Evolutionary conservation across 2,797 vertebrate genomes (phyloP).

Genomic region (Semotilus atromaculatus): DNA sequence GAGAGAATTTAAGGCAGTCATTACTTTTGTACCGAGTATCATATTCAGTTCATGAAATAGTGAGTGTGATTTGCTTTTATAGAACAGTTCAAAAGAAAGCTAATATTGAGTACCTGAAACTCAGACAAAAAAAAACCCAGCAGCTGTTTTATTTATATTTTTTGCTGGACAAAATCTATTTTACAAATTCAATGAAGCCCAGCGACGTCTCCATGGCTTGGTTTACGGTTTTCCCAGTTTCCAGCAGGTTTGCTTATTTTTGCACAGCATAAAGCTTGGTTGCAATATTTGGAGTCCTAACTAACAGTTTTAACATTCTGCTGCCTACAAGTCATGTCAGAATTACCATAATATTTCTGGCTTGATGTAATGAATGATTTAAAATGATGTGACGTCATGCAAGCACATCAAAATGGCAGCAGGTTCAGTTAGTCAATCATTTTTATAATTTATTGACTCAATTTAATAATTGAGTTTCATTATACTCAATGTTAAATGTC

Average conservation of each 20-base stretch:
- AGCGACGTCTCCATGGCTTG: conserved; percentile 45
- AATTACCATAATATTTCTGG: background rate
- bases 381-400: background rate
- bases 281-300: background rate
- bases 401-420: background rate
- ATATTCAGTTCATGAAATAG: background rate
- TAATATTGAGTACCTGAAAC: background rate
- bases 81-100: background rate
- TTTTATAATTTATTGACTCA: too few relatives aligned
- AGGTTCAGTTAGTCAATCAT: background rate
- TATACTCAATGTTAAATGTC: background rate
- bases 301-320: too few relatives aligned
- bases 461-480: too few relatives aligned
- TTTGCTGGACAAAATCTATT: conserved; percentile 58
- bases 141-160: background rate
- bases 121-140: background rate
- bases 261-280: background rate
- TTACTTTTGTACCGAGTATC: background rate
- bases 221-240: background rate
- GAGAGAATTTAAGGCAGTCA: background rate
- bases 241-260: background rate
- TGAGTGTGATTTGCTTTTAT: background rate
- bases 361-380: background rate
- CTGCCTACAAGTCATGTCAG: background rate
- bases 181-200: conserved; percentile 54